These are phyloP conservation scores for Pygoscelis antarcticus DNA, from an alignment of 2,113 vertebrate genomes.

Conservation along the genomic window DNA sequence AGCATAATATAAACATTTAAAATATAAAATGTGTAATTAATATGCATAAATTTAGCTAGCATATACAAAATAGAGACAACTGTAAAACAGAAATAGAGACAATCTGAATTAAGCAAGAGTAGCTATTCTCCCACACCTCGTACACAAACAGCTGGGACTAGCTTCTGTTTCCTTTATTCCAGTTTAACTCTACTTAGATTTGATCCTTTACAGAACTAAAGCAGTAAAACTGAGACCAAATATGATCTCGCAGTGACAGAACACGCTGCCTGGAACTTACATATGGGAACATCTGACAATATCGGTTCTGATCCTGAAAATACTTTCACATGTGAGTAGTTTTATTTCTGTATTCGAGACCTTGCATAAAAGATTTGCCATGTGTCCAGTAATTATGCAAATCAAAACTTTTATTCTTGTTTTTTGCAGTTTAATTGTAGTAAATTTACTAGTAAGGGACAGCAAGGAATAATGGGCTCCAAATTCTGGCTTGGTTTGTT, in stretches of 20 bases:
- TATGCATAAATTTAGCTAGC: background rate
- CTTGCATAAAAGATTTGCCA: background rate
- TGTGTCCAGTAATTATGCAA: background rate
- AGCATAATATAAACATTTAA: background rate
- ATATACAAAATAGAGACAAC: background rate
- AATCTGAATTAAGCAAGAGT: background rate
- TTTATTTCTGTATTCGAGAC: background rate
- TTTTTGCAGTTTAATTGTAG: background rate
- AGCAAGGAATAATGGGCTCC: background rate
- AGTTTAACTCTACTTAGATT: background rate
- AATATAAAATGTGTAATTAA: background rate
- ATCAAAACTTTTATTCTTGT: background rate
- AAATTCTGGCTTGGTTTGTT: background rate
- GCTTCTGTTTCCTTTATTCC: background rate
- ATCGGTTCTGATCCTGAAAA: background rate
- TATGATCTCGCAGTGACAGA: background rate
- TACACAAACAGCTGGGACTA: background rate
- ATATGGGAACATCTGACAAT: background rate
- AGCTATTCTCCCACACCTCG: background rate
- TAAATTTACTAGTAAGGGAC: background rate
- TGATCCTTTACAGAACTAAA: background rate
- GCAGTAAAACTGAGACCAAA: background rate
- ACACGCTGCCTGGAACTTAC: background rate
- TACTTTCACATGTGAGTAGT: background rate
- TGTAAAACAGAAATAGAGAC: background rate